Conservation (phyloP, 2,797 vertebrate species). For the Luscinia luscinia region DNA sequence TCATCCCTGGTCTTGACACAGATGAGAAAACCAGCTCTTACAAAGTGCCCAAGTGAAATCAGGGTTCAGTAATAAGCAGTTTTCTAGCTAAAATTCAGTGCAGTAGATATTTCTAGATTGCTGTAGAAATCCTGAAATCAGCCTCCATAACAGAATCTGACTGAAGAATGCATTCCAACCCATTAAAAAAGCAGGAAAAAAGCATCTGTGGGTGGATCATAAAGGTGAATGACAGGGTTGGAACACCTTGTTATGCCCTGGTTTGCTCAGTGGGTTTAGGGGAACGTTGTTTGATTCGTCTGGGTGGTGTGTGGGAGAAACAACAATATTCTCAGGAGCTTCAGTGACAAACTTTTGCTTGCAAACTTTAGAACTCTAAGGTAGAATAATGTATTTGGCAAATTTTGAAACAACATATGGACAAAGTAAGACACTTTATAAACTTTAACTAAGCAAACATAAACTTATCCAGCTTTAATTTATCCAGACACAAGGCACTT, state of each 20-base stretch:
- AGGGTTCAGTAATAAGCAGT: neutral
- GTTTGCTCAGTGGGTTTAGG: neutral
- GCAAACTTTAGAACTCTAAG: neutral
- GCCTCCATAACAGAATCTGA: neutral
- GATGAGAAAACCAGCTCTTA: neutral
- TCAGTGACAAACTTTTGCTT: neutral
- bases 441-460: neutral
- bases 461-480: neutral
- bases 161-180: neutral
- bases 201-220: neutral
- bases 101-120: neutral
- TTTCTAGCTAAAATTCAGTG: neutral
- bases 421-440: neutral
- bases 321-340: neutral
- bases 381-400: neutral
- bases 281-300: neutral
- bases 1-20: neutral
- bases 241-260: neutral
- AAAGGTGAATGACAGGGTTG: neutral
- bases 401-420: neutral
- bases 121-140: neutral
- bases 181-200: neutral
- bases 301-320: neutral
- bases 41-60: accelerated
- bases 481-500: neutral